These are phyloP conservation scores for Clusia tigrina DNA, from an alignment of 2,888 invertebrate genomes.

Conservation along the genomic window DNA sequence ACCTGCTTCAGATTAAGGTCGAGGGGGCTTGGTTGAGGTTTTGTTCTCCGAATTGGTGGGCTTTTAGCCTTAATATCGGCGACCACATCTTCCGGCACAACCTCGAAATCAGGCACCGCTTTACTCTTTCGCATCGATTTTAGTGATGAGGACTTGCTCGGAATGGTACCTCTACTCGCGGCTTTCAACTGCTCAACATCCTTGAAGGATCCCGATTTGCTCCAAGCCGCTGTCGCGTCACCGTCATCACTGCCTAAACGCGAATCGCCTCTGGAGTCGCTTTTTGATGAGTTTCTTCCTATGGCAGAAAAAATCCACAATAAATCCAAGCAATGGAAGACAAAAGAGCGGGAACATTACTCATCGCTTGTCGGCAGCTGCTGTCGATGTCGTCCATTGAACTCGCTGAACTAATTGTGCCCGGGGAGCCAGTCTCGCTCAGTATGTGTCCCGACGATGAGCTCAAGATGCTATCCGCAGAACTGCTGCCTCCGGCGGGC, in stretches of 20 bases:
- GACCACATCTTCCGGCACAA: conserved; percentile 60
- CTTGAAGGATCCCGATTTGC: conserved; percentile 45
- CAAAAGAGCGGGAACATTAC: conserved; percentile 37
- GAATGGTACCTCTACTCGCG: conserved; percentile 16
- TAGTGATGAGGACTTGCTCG: conserved; percentile 50
- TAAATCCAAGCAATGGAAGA: background rate
- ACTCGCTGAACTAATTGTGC: conserved; percentile 76
- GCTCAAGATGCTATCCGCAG: conserved; percentile 67
- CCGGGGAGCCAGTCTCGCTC: conserved; percentile 71
- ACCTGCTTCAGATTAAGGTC: conserved; percentile 58
- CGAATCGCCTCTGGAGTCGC: conserved; percentile 52
- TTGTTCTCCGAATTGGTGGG: conserved; percentile 47
- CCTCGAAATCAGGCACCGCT: conserved; percentile 59
- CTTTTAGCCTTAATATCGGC: conserved; percentile 53
- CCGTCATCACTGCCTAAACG: conserved; percentile 44
- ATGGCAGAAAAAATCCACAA: conserved; percentile 16
- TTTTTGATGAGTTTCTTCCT: conserved; percentile 63
- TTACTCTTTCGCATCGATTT: conserved; percentile 54
- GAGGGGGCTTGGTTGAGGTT: conserved; percentile 60
- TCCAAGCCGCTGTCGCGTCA: conserved; percentile 45
- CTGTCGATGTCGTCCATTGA: conserved; percentile 73
- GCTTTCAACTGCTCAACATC: conserved; percentile 33
- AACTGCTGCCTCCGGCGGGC: conserved; percentile 66
- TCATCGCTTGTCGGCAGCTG: conserved; percentile 38
- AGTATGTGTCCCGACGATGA: conserved; percentile 63